Percentiles rank a stretch among this genome's conserved stretches.
Conservation (phyloP, 2,888 invertebrate genomes). For the Therioaphis trifolii region DNA sequence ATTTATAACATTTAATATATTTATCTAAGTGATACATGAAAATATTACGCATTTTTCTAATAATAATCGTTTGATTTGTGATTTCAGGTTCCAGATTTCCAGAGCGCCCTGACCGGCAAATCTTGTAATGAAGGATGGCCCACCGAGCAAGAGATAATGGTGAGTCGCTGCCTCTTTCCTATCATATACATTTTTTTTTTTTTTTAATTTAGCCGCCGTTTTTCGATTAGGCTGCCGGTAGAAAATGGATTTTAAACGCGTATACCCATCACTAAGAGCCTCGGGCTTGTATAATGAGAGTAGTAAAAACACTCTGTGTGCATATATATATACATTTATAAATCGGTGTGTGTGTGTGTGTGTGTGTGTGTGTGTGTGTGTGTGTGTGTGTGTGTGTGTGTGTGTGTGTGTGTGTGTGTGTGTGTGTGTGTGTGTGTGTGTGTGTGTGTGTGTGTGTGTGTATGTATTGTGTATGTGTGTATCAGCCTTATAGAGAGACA, state of each 20-base stretch:
- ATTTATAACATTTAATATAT: too few species aligned
- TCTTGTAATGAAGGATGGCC: constrained; percentile 67
- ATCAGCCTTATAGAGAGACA: background rate
- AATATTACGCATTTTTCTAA: constrained; percentile 6
- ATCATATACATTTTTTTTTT: background rate
- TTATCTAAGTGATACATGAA: background rate
- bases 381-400: background rate
- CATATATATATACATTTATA: constrained; percentile 4
- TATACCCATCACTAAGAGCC: constrained; percentile 58
- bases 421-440: background rate
- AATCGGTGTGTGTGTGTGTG: background rate
- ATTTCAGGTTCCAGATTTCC: constrained; percentile 67
- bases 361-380: background rate
- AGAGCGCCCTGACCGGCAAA: constrained; percentile 66
- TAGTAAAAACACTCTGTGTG: constrained; percentile 59
- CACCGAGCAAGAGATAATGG: constrained; percentile 67
- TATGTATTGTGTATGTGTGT: too few species aligned
- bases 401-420: too few species aligned
- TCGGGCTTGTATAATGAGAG: constrained; percentile 52
- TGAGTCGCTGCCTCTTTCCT: constrained; percentile 63
- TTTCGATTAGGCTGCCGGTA: constrained; percentile 60
- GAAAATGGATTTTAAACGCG: constrained; percentile 63
- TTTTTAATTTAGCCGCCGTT: constrained; percentile 62
- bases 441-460: background rate
- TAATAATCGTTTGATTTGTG: constrained; percentile 44